Conservation (phyloP, 1,140 invertebrate genomes). For the Vanessa atalanta region DNA sequence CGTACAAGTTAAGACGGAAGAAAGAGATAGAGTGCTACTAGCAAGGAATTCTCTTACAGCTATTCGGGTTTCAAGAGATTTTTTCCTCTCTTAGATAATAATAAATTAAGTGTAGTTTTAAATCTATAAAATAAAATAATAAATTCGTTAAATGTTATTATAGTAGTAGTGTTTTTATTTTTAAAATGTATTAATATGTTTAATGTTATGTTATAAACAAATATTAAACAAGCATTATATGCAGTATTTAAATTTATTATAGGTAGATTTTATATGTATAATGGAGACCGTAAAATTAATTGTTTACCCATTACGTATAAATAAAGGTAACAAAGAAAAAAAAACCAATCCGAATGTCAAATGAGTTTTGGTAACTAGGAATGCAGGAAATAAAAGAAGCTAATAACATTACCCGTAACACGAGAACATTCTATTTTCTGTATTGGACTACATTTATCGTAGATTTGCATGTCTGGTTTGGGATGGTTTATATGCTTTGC, state of each 20-base stretch:
- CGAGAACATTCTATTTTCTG: slow-evolving; percentile 52
- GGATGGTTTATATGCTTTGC: slow-evolving; percentile 58
- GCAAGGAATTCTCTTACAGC: background rate
- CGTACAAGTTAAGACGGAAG: slow-evolving; percentile 24
- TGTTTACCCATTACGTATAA: no score
- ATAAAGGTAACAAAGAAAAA: no score
- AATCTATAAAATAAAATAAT: no score
- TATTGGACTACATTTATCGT: slow-evolving; percentile 64
- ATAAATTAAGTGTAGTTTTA: no score
- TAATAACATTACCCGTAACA: slow-evolving; percentile 48
- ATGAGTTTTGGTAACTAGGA: slow-evolving; percentile 18
- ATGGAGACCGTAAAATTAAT: no score
- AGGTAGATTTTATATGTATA: no score
- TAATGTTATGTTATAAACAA: no score
- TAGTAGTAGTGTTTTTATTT: no score
- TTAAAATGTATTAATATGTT: no score
- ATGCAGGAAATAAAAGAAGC: slow-evolving; percentile 6
- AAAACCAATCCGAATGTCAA: background rate
- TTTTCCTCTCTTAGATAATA: background rate
- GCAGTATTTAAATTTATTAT: no score
- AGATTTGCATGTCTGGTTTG: slow-evolving; percentile 70
- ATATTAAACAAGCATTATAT: no score
- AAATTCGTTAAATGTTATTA: no score
- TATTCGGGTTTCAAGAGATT: background rate
- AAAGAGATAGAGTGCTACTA: slow-evolving; percentile 16